Evolutionary conservation across 2,113 vertebrate species (phyloP), one percentile per base, ranked within the genome.

Genomic region (Phainopepla nitens): DNA sequence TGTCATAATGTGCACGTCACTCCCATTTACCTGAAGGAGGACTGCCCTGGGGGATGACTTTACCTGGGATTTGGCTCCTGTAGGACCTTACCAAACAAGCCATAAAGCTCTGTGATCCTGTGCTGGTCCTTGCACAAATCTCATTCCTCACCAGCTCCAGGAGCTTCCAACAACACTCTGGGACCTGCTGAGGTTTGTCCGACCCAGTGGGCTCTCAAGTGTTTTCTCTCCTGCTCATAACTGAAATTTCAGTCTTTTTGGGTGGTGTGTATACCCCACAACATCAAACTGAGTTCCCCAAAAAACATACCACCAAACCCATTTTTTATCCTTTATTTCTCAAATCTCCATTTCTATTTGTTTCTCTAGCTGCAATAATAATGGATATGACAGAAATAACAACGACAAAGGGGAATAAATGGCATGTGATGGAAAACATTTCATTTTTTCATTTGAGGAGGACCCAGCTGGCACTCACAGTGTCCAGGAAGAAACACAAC

Each of bases 391-490:
- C 47, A 64, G 79, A 82, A 69, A 60, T 19, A 31, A 60, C 18
- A 27, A 31, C 16, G 7, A 10, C 15, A 35, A 64, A 36, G 12
- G 17, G 9, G 10, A 61, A 27, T 24, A n/a, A 68, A 12, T 7
- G 7, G 17, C 11, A 65, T 0, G 5, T 20, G 29, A 62, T 8
- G 35, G 31, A 31, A 64, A 49, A 20, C 1, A 3, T 14, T 79
- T 4, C 2, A 15, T 57, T 39, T 31, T 33, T 17, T 31, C 25
- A 5, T 39, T 76, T 35, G 39, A 18, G 20, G 15, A 41, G 33
- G 35, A 51, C 17, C 8, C 2, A 4, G 11, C 2, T 3, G 28
- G 27, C 2, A 0, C 27, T 78, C 6, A 13, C 11, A n/a, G 13
- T 4, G 9, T 31, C 31, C 11, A 1, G 10, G 29, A 42, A 76